Conservation (phyloP, 1,140 invertebrate species). For the Pomacea maculata region DNA sequence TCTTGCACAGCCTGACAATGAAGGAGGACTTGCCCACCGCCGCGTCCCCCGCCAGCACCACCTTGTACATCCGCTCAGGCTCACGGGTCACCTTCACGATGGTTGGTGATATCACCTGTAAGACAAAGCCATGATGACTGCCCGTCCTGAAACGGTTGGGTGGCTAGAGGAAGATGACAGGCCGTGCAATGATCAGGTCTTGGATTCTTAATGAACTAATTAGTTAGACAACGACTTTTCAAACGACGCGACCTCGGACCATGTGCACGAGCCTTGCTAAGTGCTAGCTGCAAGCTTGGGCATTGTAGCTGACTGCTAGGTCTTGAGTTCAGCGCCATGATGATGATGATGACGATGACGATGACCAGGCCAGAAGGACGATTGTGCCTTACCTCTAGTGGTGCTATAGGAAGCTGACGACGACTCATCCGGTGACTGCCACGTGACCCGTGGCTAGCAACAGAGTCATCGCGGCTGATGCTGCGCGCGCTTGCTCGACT, state of each 20-base stretch:
- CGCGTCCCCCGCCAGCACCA: constrained; percentile 76
- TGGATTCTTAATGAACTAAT: no score
- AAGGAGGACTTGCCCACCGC: constrained; percentile 77
- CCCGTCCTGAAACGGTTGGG: no score
- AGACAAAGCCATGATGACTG: background rate
- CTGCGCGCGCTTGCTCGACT: constrained; percentile 11
- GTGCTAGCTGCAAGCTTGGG: no score
- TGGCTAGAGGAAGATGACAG: no score
- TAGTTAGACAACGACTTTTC: no score
- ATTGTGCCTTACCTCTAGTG: constrained; percentile 7
- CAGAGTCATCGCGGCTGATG: constrained; percentile 20
- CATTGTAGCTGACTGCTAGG: no score
- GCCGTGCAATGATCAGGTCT: no score
- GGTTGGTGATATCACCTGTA: constrained; percentile 9
- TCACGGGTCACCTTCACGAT: constrained; percentile 39
- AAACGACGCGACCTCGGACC: no score
- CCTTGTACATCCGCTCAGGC: constrained; percentile 73
- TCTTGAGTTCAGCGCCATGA: background rate
- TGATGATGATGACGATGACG: background rate
- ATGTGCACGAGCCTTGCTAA: no score
- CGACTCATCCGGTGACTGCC: constrained; percentile 29
- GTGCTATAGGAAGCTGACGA: constrained; percentile 35
- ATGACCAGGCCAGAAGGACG: background rate
- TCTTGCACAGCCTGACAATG: constrained; percentile 73
- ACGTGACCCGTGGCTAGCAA: constrained; percentile 28